A percentile compares a stretch with the other conserved stretches of the same genome.
Conservation (phyloP, 2,797 vertebrate species). For the Squalus acanthias region DNA sequence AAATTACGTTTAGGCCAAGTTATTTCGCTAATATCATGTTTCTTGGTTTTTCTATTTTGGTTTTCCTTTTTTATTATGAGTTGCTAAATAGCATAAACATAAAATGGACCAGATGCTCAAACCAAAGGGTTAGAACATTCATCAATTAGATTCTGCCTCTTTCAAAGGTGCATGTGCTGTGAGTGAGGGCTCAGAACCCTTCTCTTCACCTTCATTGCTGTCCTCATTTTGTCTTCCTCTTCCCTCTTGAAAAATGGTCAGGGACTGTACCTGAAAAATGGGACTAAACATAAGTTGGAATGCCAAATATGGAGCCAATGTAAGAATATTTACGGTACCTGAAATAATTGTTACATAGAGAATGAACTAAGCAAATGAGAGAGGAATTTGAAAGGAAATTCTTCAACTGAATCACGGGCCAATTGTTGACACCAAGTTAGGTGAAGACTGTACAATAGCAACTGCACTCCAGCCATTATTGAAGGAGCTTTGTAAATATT, state of each 20-base stretch:
- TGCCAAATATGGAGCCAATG: too few relatives aligned
- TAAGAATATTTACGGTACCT: too few relatives aligned
- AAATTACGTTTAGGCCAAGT: not conserved
- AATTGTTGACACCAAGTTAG: too few relatives aligned
- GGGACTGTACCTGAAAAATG: too few relatives aligned
- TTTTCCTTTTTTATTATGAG: not conserved
- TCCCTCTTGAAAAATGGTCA: not conserved
- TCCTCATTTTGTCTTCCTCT: not conserved
- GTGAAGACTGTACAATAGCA: too few relatives aligned
- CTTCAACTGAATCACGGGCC: too few relatives aligned
- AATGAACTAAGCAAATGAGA: too few relatives aligned
- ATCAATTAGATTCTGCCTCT: not conserved
- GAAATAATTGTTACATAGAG: too few relatives aligned
- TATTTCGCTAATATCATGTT: conserved; percentile 8
- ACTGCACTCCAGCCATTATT: not conserved
- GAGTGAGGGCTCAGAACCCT: not conserved
- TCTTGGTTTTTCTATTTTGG: not conserved
- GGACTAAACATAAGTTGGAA: too few relatives aligned
- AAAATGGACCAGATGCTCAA: not conserved
- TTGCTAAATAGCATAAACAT: not conserved
- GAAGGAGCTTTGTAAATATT: not conserved
- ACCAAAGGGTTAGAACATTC: not conserved
- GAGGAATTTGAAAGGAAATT: too few relatives aligned
- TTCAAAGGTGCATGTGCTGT: not conserved
- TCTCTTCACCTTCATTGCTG: not conserved